Base-by-base conservation (phyloP, 1,140 invertebrate genomes). In the Calycopis cecrops region DNA sequence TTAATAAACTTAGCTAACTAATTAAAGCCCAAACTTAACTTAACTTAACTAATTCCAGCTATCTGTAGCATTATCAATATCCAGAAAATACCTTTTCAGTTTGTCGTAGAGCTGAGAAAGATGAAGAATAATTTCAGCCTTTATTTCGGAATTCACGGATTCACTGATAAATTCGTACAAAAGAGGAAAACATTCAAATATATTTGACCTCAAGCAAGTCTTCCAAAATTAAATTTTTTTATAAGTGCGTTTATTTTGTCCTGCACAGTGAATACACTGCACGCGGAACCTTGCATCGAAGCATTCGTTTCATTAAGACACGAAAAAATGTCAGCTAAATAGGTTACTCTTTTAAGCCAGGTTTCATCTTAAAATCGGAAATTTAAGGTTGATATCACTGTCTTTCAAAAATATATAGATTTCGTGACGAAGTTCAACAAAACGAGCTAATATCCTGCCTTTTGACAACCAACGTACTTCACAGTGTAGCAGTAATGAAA, bases 291-390 rank as follows among this genome's bases (percentile, higher is more conserved):
- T 57, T 57, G 55, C 55, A 59, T 35, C 4, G 44, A 50, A 53
- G 34, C 42, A 53, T 55, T 55, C 42, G 52, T 59, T 50, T 49
- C 57, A 51, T 59, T 59, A 35, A 50, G 52, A 55, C 52, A 49
- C 33, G 57, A 59, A 55, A 59, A 59, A 59, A 54, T 59, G 52
- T 59, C 57, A 49, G 57, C 51, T 50, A 49, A 59, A 59, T 59
- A 52, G 16, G 55, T 51, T 44, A 57, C 48, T 57, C 34, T 48
- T 57, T 51, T 49, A 35, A 52, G 51, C 33, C 35, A 34, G 12
- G 35, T 18, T 37, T 52, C 14, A 52, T 52, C 16, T 55, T 49
- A 28, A 59, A 59, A 14, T 59, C 47, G 48, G 4, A n/a, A 9
- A 35, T 35, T 35, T 35, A 35, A 35, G 34, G 34, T 35, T 35